phyloP scores from a whole-genome alignment of 1,140 invertebrate genomes.

The Brachionus paranguensis region DNA sequence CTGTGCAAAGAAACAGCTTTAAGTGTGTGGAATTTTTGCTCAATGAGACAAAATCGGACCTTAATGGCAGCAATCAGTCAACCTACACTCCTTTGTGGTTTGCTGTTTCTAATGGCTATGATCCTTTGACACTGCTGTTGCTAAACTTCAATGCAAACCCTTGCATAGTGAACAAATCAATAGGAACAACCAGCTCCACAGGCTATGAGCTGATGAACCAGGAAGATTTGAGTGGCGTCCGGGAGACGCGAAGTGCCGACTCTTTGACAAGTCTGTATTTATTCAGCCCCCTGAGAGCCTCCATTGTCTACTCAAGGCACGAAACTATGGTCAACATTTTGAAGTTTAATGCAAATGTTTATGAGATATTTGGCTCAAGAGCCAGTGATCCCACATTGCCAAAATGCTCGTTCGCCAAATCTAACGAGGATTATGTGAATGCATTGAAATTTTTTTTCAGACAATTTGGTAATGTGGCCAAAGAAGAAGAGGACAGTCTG shows the following conservation, averaged over 20 bases:
- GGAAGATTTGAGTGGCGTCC: neutral
- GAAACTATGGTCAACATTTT: constrained; percentile 4
- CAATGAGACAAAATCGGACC: constrained; percentile 19
- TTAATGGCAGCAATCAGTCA: constrained; percentile 15
- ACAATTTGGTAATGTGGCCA: neutral
- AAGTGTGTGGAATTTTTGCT: constrained; percentile 32
- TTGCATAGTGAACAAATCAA: constrained; percentile 10
- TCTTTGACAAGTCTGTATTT: constrained; percentile 31
- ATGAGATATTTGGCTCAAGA: constrained; percentile 23
- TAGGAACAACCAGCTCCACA: neutral
- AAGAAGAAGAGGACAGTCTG: neutral
- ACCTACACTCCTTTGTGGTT: constrained; percentile 37
- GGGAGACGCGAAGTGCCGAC: neutral
- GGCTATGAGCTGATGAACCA: neutral
- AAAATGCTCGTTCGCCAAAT: neutral
- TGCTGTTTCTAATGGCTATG: constrained; percentile 26
- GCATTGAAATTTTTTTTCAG: constrained; percentile 33
- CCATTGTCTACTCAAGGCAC: constrained; percentile 26
- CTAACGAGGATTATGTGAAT: constrained; percentile 28
- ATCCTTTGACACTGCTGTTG: neutral
- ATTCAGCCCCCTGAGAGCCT: constrained; percentile 30
- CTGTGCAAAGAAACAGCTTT: neutral
- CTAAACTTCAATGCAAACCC: constrained; percentile 25
- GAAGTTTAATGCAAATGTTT: constrained; percentile 33
- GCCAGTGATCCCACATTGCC: neutral